A percentile compares a stretch with the other conserved stretches of the same genome.
These are phyloP conservation scores for Epizoanthus ramosus DNA, from an alignment of 92 coral and sea anemone species.

Conservation along the genomic window DNA sequence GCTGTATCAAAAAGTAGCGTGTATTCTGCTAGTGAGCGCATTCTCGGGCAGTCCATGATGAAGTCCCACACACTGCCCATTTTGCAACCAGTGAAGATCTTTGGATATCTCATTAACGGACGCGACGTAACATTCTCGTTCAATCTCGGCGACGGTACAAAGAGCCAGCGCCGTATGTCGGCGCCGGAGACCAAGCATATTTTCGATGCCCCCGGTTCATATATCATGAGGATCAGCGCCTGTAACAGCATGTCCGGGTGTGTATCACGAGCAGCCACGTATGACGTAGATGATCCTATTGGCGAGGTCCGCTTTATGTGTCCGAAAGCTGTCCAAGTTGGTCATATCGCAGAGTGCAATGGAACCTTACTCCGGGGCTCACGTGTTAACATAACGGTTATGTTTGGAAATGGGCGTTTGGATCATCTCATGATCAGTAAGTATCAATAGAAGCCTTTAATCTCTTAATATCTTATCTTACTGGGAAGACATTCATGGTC, in stretches of 20 bases:
- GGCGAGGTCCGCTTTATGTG: constrained; percentile 62
- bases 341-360: constrained; percentile 74
- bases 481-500: too few species aligned
- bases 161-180: constrained; percentile 35
- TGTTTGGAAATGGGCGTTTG: constrained; percentile 68
- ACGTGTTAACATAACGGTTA: constrained; percentile 70
- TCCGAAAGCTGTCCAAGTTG: constrained; percentile 74
- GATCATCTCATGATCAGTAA: constrained; percentile 72
- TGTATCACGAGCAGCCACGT: constrained; percentile 59
- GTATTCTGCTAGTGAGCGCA: constrained; percentile 74
- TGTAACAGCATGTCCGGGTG: constrained; percentile 66
- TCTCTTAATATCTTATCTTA: background rate
- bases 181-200: constrained; percentile 61
- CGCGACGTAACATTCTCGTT: constrained; percentile 62
- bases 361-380: constrained; percentile 81
- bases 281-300: constrained; percentile 70
- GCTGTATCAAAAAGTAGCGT: constrained; percentile 67
- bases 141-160: constrained; percentile 79
- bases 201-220: constrained; percentile 82
- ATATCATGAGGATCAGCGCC: constrained; percentile 71
- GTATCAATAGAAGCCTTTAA: constrained; percentile 19
- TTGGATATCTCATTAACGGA: constrained; percentile 71
- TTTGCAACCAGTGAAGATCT: constrained; percentile 56
- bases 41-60: constrained; percentile 69
- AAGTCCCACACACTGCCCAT: constrained; percentile 46